Conservation (phyloP, 1,140 invertebrate genomes). For the Drosophila aff. region DNA sequence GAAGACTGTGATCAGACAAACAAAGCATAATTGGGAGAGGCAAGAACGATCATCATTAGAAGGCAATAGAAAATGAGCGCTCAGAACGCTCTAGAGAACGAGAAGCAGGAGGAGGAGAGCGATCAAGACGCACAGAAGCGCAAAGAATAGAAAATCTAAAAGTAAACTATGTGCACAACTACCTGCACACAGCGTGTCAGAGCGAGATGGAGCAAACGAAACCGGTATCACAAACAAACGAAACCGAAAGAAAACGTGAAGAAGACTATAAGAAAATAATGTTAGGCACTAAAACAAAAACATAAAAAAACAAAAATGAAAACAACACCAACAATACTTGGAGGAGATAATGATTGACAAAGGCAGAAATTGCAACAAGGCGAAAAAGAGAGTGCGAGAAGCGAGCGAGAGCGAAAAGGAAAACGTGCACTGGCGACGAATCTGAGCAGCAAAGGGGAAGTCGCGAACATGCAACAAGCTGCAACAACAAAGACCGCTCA, state of each 20-base stretch:
- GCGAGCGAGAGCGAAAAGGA: conserved; percentile 38
- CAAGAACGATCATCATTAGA: conserved; percentile 29
- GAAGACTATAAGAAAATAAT: conserved; percentile 51
- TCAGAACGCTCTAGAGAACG: conserved; percentile 7
- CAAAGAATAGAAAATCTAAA: conserved; percentile 79
- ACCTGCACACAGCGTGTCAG: conserved; percentile 49
- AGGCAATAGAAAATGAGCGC: conserved; percentile 5
- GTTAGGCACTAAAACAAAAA: conserved; percentile 38
- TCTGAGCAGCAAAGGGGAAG: conserved; percentile 50
- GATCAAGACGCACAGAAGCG: conserved; percentile 63
- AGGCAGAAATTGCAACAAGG: conserved; percentile 52
- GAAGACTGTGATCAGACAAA: conserved; percentile 32
- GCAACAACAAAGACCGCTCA: conserved; percentile 37
- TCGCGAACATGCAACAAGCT: conserved; percentile 72
- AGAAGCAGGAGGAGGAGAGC: neutral
- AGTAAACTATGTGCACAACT: conserved; percentile 72
- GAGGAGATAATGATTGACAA: conserved; percentile 33
- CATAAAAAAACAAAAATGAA: conserved; percentile 11
- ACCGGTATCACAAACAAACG: conserved; percentile 75
- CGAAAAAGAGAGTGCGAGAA: conserved; percentile 32
- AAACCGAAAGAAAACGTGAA: conserved; percentile 48
- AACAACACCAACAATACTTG: conserved; percentile 24
- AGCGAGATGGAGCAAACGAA: conserved; percentile 34
- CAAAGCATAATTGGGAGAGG: conserved; percentile 69
- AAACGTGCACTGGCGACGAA: conserved; percentile 51